Percentiles rank a stretch among this genome's conserved stretches.
phyloP scores from a whole-genome alignment of 2,113 vertebrate genomes.

The Cottus gobio region DNA sequence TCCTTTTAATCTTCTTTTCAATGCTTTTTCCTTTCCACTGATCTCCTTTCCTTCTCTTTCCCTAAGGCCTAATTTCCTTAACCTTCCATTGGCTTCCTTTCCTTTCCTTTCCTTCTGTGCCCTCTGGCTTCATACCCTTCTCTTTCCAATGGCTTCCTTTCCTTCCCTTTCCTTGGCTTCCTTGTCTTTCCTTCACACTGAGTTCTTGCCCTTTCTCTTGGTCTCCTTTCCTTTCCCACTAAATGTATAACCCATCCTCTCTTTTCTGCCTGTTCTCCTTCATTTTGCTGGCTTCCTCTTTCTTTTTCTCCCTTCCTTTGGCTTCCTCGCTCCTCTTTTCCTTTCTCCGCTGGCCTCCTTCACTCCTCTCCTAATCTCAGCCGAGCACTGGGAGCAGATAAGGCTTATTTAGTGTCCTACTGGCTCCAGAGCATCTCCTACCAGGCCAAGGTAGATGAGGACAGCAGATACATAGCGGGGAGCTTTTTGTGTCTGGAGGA shows the following conservation, averaged over 20 bases:
- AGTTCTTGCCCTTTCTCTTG: neutral
- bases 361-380: slow-evolving; percentile 73
- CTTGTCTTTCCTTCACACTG: neutral
- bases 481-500: slow-evolving; percentile 65
- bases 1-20: neutral
- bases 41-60: neutral
- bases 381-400: slow-evolving; percentile 74
- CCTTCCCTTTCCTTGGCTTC: neutral
- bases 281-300: neutral
- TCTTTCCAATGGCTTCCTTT: neutral
- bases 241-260: neutral
- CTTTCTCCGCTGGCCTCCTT: slow-evolving; percentile 42
- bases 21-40: neutral
- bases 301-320: neutral
- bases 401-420: slow-evolving; percentile 75
- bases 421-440: slow-evolving; percentile 74
- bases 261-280: neutral
- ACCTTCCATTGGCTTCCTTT: neutral
- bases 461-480: slow-evolving; percentile 71
- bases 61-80: too few species aligned
- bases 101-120: neutral
- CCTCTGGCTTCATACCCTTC: neutral
- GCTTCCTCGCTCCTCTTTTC: neutral
- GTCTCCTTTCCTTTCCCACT: neutral
- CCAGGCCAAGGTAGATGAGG: slow-evolving; percentile 77